Evolutionary conservation across 2,797 vertebrate genomes (phyloP).

Genomic region (Halcyon chelicuti): DNA sequence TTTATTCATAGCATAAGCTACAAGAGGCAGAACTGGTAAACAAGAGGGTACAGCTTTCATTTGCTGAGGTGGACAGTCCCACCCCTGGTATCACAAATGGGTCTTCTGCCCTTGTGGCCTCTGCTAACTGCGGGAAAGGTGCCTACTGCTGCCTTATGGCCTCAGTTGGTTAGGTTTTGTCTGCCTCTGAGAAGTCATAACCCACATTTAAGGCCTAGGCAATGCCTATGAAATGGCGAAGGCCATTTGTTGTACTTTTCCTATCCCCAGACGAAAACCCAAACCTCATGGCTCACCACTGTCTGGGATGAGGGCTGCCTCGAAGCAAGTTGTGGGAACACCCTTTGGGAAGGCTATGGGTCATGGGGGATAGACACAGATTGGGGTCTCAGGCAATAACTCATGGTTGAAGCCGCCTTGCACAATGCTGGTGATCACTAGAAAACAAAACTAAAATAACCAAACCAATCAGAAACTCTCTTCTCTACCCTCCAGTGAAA

Average conservation of each 20-base stretch:
- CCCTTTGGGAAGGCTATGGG: fast-evolving
- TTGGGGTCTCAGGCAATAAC: background rate
- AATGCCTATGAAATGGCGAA: fast-evolving
- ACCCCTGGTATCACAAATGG: background rate
- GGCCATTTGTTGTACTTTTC: fast-evolving
- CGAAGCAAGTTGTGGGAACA: fast-evolving
- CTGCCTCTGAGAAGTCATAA: background rate
- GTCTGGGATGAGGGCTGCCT: background rate
- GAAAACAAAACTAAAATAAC: background rate
- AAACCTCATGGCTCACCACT: fast-evolving
- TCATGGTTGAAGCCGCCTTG: fast-evolving
- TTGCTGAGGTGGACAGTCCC: background rate
- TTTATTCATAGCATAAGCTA: background rate
- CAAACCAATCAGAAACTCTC: fast-evolving
- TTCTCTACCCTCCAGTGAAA: background rate
- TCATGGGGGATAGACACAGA: fast-evolving
- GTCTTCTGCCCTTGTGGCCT: background rate
- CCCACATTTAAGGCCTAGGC: background rate
- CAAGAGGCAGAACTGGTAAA: background rate
- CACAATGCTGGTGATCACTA: fast-evolving
- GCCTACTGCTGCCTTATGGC: background rate
- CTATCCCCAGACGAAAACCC: background rate
- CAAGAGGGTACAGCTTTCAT: background rate
- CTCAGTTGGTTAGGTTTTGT: background rate
- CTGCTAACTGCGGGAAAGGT: background rate